Evolutionary conservation across 2,888 invertebrate genomes (phyloP).

Genomic region (Macrosoma leucophasiata): DNA sequence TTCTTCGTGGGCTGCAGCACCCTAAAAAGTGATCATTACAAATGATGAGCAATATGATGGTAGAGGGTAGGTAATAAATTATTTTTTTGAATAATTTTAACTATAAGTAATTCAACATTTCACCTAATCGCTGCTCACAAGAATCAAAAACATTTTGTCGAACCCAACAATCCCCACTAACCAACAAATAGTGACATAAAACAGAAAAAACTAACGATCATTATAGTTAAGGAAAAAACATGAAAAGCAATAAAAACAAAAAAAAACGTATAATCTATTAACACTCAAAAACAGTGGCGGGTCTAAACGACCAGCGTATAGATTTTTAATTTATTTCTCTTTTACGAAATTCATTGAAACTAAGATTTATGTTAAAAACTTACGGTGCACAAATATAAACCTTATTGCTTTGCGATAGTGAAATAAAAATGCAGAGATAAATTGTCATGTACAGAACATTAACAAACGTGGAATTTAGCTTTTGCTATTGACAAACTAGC

Average conservation of each 20-base stretch:
- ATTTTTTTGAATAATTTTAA: too few species aligned
- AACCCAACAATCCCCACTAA: conserved; percentile 6
- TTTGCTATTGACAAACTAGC: conserved; percentile 3
- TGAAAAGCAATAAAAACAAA: conserved; percentile 28
- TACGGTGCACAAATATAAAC: conserved; percentile 4
- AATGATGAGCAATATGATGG: too few species aligned
- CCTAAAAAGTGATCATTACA: too few species aligned
- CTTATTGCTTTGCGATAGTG: neutral
- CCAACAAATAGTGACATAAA: conserved; percentile 23
- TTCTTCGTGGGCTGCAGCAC: too few species aligned
- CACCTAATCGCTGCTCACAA: too few species aligned
- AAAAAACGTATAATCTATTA: conserved; percentile 54
- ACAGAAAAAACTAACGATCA: conserved; percentile 22
- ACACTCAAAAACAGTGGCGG: conserved; percentile 62
- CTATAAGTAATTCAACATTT: too few species aligned
- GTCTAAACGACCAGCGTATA: conserved; percentile 45
- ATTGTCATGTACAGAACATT: conserved; percentile 28
- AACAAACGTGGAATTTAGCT: conserved; percentile 21
- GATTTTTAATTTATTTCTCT: conserved; percentile 60
- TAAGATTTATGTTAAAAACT: conserved; percentile 5
- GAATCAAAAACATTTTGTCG: conserved; percentile 5
- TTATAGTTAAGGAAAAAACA: conserved; percentile 30
- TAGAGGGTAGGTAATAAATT: too few species aligned
- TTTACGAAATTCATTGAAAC: conserved; percentile 30
- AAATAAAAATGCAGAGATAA: conserved; percentile 20